Percentiles rank a stretch among this genome's conserved stretches.
Conservation (phyloP, 2,113 vertebrate genomes). For the Nanorana parkeri region DNA sequence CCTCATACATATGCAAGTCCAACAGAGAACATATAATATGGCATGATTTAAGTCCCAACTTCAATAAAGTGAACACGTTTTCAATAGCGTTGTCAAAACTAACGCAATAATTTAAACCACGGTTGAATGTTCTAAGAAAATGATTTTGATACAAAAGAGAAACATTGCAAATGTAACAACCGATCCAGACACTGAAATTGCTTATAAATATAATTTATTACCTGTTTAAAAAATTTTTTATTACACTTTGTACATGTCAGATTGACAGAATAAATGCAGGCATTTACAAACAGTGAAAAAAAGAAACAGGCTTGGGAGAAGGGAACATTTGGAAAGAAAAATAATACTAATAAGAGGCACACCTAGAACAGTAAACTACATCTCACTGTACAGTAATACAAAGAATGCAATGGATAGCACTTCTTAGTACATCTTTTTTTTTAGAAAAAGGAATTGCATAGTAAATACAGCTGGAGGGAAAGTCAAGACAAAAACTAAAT, state of each 20-base stretch:
- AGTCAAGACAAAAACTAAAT: constrained; percentile 69
- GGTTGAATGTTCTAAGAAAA: background rate
- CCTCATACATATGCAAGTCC: no score
- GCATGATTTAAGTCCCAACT: no score
- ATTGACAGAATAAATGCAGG: constrained; percentile 84
- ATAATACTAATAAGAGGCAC: constrained; percentile 73
- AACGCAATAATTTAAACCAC: no score
- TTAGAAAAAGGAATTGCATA: constrained; percentile 94
- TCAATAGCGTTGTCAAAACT: no score
- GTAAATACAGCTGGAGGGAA: constrained; percentile 88
- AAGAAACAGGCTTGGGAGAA: constrained; percentile 55
- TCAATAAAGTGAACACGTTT: no score
- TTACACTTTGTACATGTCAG: constrained; percentile 97
- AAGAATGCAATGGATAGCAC: constrained; percentile 78
- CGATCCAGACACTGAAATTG: constrained; percentile 68
- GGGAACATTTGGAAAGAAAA: constrained; percentile 64
- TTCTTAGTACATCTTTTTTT: constrained; percentile 69
- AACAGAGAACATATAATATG: no score
- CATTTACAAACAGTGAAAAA: constrained; percentile 83
- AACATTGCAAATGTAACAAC: background rate
- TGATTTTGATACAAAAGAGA: background rate
- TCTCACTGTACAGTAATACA: constrained; percentile 76
- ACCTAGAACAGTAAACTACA: constrained; percentile 80
- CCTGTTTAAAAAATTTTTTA: constrained; percentile 97
- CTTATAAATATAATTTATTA: constrained; percentile 99